phyloP scores from a whole-genome alignment of 1,140 invertebrate species.

The Brachionus angularis region DNA sequence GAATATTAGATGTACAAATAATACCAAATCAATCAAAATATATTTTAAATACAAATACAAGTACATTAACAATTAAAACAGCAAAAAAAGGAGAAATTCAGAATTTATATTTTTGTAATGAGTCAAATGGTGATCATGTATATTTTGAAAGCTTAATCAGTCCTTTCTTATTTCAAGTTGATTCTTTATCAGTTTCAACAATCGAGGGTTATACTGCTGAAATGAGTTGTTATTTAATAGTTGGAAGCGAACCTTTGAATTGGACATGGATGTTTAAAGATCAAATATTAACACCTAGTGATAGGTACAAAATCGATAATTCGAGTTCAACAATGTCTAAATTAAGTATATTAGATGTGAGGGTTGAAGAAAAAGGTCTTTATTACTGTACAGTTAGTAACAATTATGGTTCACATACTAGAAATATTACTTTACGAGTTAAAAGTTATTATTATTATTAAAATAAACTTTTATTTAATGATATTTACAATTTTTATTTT shows the following conservation, averaged over 20 bases:
- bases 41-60: background rate
- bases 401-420: slow-evolving; percentile 7
- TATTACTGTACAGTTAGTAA: slow-evolving; percentile 10
- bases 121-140: background rate
- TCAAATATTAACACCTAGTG: background rate
- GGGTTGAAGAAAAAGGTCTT: background rate
- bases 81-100: slow-evolving; percentile 4
- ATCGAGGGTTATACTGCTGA: background rate
- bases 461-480: too few relatives aligned
- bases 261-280: slow-evolving; percentile 13
- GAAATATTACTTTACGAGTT: slow-evolving; percentile 28
- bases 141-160: slow-evolving; percentile 14
- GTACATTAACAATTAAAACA: background rate
- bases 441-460: background rate
- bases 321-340: background rate
- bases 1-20: background rate
- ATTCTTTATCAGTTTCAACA: background rate
- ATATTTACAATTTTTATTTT: too few relatives aligned
- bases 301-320: background rate
- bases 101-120: slow-evolving; percentile 8
- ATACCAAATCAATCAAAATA: background rate
- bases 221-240: slow-evolving; percentile 7
- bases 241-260: background rate
- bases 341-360: slow-evolving; percentile 1
- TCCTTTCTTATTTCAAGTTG: slow-evolving; percentile 11